Conservation (phyloP, 2,113 vertebrate species). For the Colius striatus region DNA sequence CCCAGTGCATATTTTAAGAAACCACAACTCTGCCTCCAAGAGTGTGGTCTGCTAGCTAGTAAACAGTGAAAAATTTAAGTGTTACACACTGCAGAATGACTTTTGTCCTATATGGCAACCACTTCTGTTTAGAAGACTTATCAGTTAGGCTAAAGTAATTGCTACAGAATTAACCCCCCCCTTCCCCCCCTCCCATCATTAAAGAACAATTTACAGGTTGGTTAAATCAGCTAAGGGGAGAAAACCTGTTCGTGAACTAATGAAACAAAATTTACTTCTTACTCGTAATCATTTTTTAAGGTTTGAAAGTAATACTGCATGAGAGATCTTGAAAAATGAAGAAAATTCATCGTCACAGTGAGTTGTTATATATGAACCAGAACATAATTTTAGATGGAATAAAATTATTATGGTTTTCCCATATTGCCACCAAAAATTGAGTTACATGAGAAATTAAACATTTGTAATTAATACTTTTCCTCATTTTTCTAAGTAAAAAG, state of each 20-base stretch:
- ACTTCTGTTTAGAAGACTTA: background rate
- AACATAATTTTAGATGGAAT: background rate
- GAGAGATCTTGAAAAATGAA: background rate
- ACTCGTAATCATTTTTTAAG: background rate
- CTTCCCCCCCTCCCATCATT: background rate
- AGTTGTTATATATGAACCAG: background rate
- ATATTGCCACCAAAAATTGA: background rate
- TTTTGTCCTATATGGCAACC: slow-evolving; percentile 51
- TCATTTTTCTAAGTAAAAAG: slow-evolving; percentile 64
- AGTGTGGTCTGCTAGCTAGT: slow-evolving; percentile 6
- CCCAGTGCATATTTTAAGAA: slow-evolving; percentile 13
- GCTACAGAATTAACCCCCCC: background rate
- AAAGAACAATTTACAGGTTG: background rate
- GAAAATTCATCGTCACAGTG: background rate
- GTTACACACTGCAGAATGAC: slow-evolving; percentile 8
- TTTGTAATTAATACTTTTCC: background rate
- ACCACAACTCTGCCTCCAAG: slow-evolving; percentile 1
- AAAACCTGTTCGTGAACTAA: background rate
- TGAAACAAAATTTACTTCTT: background rate
- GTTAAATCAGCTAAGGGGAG: background rate
- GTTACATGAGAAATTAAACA: background rate
- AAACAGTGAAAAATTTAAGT: slow-evolving; percentile 29
- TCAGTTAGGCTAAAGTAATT: background rate
- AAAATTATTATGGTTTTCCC: background rate
- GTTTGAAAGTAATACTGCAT: background rate